Evolutionary conservation across 2,113 vertebrate species (phyloP).

Genomic region (Nycticorax nycticorax): DNA sequence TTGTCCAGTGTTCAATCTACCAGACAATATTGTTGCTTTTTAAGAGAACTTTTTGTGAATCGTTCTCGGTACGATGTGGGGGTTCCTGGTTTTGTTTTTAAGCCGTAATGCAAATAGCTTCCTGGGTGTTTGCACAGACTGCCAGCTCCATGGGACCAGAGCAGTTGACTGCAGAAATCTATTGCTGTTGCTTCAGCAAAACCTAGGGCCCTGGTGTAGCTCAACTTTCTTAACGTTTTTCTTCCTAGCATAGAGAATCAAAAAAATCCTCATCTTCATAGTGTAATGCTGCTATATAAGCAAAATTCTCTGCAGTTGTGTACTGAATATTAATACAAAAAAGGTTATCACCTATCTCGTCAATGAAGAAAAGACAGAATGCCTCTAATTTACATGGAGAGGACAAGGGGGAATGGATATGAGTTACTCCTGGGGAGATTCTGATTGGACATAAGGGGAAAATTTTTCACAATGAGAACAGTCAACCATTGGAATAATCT

Average conservation of each 20-base stretch:
- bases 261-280: neutral
- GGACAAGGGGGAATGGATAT: too few species aligned
- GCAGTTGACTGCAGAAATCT: neutral
- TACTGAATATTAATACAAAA: neutral
- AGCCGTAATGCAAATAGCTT: neutral
- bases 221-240: neutral
- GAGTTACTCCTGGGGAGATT: too few species aligned
- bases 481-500: too few species aligned
- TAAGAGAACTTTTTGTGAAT: neutral
- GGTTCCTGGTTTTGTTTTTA: neutral
- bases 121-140: neutral
- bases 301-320: neutral
- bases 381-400: neutral
- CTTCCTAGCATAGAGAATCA: neutral
- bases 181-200: neutral
- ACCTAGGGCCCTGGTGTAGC: neutral
- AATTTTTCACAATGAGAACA: too few species aligned
- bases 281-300: neutral
- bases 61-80: fast-evolving
- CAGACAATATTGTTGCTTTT: neutral
- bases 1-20: neutral
- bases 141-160: neutral
- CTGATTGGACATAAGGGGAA: too few species aligned
- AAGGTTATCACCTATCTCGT: neutral
- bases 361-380: neutral